phyloP scores from a whole-genome alignment of 2,113 vertebrate genomes.

The Patagioenas fasciata region DNA sequence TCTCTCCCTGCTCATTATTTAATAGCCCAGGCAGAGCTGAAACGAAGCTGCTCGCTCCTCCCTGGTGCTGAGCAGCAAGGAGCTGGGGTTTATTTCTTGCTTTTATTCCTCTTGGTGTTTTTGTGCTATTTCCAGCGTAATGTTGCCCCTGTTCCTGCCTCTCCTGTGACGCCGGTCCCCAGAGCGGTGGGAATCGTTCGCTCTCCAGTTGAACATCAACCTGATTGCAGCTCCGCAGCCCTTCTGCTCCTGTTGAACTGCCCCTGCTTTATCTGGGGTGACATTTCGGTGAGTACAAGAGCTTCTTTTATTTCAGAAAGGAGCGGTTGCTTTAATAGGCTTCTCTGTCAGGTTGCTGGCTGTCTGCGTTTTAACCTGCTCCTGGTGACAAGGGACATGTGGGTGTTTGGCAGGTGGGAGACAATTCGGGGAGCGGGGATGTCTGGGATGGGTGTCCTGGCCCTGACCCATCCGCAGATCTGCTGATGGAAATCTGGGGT shows the following conservation, averaged over 20 bases:
- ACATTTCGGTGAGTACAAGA: neutral
- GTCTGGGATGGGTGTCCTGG: neutral
- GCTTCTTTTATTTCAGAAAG: neutral
- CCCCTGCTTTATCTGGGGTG: neutral
- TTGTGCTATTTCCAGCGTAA: neutral
- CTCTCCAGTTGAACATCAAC: neutral
- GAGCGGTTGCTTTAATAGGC: neutral
- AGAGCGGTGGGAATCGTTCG: neutral
- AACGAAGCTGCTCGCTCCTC: neutral
- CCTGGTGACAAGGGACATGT: neutral
- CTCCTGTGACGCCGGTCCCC: neutral
- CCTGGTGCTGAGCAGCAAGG: neutral
- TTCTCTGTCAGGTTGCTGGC: neutral
- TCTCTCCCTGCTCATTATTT: neutral
- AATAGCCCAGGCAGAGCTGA: neutral
- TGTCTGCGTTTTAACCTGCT: neutral
- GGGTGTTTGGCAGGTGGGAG: neutral
- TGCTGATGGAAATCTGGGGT: rapidly evolving
- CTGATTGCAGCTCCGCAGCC: neutral
- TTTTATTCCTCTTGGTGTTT: neutral
- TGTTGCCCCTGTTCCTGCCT: neutral
- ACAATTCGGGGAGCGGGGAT: rapidly evolving
- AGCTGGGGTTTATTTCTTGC: neutral
- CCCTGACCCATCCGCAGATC: neutral
- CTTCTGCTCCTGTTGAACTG: neutral